Evolutionary conservation across 1,140 invertebrate genomes (phyloP), one percentile per base, ranked within the genome.

Genomic region (Caligus rogercresseyi): DNA sequence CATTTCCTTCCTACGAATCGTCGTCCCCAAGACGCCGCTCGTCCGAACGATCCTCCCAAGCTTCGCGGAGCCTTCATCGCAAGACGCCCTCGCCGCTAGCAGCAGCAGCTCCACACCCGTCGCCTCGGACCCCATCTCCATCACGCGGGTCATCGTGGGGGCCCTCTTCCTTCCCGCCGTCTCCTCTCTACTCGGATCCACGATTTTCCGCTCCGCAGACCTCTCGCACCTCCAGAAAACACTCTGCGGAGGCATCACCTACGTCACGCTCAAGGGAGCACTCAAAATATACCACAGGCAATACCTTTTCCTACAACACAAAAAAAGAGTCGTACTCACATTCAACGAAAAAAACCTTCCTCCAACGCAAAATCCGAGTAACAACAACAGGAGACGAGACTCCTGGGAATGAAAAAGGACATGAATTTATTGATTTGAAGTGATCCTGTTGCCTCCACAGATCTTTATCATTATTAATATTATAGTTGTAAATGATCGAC

Each of bases 271-370:
- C 31, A 96, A 96, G 75, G 92, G 92, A 24, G 84, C 85, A 1
- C 76, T 96, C 20, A 93, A 91, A 74, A 95, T 97, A 65, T 96
- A 96, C 72, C 84, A 95, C 70, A 92, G 93, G 73, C 91, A 96
- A 69, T 87, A 94, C 74, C 83, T 92, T 63, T 87, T 87, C 67
- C 81, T 87, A 3, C 78, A 87, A 66, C 84, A 88, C 63, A 68
- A 69, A 19, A 66, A 70, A 31, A 53, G 61, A 65, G 54, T 55
- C n/a, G 43, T 62, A 23, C 16, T 62, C 14, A 25, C 52, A 14
- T 62, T 60, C 51, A 21, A 60, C 15, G 23, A 60, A 25, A 25
- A 60, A 60, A 19, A 54, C 31, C n/a, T n/a, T n/a, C n/a, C n/a
- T n/a, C n/a, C n/a, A n/a, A n/a, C n/a, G n/a, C n/a, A n/a, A n/a